Base-by-base conservation (phyloP, 2,113 vertebrate genomes). In the Istiophorus platypterus region DNA sequence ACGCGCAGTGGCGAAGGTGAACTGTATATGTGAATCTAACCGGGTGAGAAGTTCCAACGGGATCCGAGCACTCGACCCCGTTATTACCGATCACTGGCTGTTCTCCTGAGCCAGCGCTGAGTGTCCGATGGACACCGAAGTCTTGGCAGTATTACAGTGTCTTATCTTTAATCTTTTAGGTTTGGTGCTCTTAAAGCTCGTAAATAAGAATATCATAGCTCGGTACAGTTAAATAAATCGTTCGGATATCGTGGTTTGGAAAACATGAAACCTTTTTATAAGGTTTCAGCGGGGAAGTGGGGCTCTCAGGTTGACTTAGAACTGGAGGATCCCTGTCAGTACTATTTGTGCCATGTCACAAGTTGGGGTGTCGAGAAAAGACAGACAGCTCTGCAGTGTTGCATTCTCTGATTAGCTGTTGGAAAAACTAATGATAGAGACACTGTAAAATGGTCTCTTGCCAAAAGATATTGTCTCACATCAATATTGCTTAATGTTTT, bases 21-120 rank as follows among this genome's bases (percentile, higher is more conserved):
- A 39, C 1, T 24, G 0, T 7, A 37, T 31, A 6, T 56, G 66
- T 56, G 42, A 41, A 47, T 56, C 10, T 12, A 58, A 13, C 18
- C 10, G n/a, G 49, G 34, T n/a, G 41, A 74, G 87, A 85, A 89
- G 83, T 91, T 85, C 3, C 27, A 37, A 29, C 14, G 20, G 41
- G 7, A 5, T 5, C 12, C 8, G 24, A 63, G 10, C 51, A 10
- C 4, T 17, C 12, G 37, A 72, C 7, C 49, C 22, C 13, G 17
- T 71, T 52, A 3, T 34, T 27, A 31, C 26, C 12, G n/a, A 11
- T n/a, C n/a, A 5, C 1, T 29, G 0, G 1, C 45, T 84, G 3
- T 59, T 87, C 49, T 49, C 26, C 18, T 27, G 20, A 18, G 47
- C 15, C 22, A 27, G 22, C 3, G 24, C 12, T 22, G 7, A 17